These are phyloP conservation scores for Mizuhopecten yessoensis DNA, from an alignment of 1,140 invertebrate species.

Conservation along the genomic window DNA sequence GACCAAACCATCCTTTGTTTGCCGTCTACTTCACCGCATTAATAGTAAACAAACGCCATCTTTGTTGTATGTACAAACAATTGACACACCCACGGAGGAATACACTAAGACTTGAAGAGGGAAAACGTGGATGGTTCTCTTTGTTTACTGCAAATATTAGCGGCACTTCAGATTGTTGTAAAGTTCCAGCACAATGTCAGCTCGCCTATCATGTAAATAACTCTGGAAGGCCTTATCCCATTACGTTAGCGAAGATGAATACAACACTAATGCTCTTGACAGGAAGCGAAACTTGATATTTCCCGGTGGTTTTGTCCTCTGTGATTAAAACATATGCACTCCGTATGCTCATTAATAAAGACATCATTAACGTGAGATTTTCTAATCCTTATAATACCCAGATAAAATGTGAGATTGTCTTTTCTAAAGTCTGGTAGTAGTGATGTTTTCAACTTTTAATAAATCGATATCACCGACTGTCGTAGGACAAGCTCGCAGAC, in stretches of 20 bases:
- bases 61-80: neutral
- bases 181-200: neutral
- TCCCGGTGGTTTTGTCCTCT: neutral
- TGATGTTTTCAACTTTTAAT: neutral
- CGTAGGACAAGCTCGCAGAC: neutral
- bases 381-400: neutral
- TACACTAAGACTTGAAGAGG: neutral
- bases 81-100: neutral
- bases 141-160: constrained; percentile 5
- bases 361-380: neutral
- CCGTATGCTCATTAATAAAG: neutral
- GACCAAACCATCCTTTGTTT: neutral
- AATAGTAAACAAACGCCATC: neutral
- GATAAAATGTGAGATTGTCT: neutral
- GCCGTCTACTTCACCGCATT: neutral
- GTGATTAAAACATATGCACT: neutral
- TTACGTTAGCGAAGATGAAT: neutral
- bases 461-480: neutral
- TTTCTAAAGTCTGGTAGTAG: neutral
- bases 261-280: neutral
- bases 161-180: neutral
- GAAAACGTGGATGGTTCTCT: neutral
- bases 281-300: constrained; percentile 31
- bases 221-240: constrained; percentile 6
- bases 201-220: neutral